Evolutionary conservation across 2,888 invertebrate species (phyloP).

Genomic region (Operophtera brumata): DNA sequence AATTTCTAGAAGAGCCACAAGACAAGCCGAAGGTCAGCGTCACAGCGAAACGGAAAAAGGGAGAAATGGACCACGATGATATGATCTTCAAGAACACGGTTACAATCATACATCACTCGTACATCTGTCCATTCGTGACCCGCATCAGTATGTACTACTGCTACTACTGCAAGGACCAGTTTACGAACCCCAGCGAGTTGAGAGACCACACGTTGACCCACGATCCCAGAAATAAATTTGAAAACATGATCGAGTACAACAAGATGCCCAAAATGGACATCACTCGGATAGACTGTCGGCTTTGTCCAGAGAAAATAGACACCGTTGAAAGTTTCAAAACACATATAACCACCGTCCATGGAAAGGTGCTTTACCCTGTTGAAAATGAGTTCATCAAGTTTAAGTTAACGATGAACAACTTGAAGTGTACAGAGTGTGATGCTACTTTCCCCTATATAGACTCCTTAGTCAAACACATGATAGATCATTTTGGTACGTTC

Average conservation of each 20-base stretch:
- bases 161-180: conserved; percentile 68
- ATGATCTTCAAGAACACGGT: conserved; percentile 60
- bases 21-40: conserved; percentile 19
- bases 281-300: conserved; percentile 64
- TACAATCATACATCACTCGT: conserved; percentile 60
- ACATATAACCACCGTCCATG: conserved; percentile 54
- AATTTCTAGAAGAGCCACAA: conserved; percentile 32
- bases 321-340: conserved; percentile 52
- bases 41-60: conserved; percentile 37
- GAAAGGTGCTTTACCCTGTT: conserved; percentile 46
- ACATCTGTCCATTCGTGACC: conserved; percentile 65
- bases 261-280: conserved; percentile 71
- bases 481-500: conserved; percentile 65
- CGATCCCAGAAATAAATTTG: conserved; percentile 53
- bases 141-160: conserved; percentile 70
- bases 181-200: conserved; percentile 63
- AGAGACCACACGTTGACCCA: conserved; percentile 64
- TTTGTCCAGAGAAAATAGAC: conserved; percentile 62
- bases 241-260: conserved; percentile 58
- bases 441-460: conserved; percentile 63
- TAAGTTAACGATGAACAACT: conserved; percentile 53
- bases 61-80: conserved; percentile 49
- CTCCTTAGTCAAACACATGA: conserved; percentile 66
- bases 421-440: conserved; percentile 64
- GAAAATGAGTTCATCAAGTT: conserved; percentile 66